phyloP scores from a whole-genome alignment of 2,888 invertebrate genomes.

The Glaucopsyche alexis region DNA sequence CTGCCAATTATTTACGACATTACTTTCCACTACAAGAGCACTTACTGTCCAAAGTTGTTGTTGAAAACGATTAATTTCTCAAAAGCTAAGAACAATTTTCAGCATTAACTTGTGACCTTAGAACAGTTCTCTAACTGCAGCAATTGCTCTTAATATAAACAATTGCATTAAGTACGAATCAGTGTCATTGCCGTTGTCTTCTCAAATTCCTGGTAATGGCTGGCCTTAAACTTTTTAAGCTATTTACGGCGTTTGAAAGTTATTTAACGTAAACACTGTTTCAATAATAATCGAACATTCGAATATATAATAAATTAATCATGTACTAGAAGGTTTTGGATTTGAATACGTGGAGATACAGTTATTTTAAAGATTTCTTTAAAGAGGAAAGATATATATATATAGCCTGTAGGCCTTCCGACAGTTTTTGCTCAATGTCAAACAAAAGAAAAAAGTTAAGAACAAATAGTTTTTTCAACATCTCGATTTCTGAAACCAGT shows the following conservation, averaged over 20 bases:
- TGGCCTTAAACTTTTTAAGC: neutral
- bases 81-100: neutral
- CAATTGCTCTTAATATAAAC: constrained; percentile 6
- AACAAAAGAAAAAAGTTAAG: too few species aligned
- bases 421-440: too few species aligned
- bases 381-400: too few species aligned
- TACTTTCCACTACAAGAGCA: neutral
- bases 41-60: neutral
- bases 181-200: neutral
- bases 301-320: neutral
- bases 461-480: too few species aligned
- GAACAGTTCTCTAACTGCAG: neutral
- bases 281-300: neutral
- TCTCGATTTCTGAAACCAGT: neutral
- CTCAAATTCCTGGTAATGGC: constrained; percentile 4
- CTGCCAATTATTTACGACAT: neutral
- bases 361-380: too few species aligned
- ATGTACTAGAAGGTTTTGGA: neutral
- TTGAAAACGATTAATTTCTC: neutral
- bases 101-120: neutral
- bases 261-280: neutral
- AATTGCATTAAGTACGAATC: neutral
- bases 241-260: neutral
- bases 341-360: too few species aligned
- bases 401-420: too few species aligned